These are phyloP conservation scores for Magallana angulata DNA, from an alignment of 1,140 invertebrate genomes.

Conservation along the genomic window DNA sequence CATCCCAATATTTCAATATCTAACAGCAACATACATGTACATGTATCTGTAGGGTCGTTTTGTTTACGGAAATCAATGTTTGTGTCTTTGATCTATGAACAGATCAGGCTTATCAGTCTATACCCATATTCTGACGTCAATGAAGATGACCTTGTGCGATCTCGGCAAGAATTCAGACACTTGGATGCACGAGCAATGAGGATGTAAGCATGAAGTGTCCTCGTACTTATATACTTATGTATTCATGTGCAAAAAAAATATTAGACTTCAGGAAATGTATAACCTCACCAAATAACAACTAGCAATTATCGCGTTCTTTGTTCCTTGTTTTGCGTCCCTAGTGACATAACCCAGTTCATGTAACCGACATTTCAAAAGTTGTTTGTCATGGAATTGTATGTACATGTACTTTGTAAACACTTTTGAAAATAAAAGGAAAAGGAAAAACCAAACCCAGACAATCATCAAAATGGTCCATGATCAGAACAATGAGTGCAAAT, in stretches of 20 bases:
- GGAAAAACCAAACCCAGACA: too few relatives aligned
- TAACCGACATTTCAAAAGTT: too few relatives aligned
- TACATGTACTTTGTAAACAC: too few relatives aligned
- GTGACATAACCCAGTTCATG: neutral
- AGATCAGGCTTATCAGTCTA: neutral
- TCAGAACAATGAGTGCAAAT: too few relatives aligned
- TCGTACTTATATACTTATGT: neutral
- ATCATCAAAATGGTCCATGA: too few relatives aligned
- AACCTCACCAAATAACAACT: neutral
- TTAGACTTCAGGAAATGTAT: neutral
- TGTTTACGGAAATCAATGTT: conserved; percentile 12
- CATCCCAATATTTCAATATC: neutral
- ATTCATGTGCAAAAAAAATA: neutral
- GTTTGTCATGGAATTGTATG: too few relatives aligned
- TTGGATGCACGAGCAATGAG: neutral
- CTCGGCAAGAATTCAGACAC: neutral
- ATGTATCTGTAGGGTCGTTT: too few relatives aligned
- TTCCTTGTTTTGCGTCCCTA: neutral
- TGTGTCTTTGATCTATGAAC: too few relatives aligned
- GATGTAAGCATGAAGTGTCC: neutral
- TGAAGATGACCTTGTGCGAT: neutral
- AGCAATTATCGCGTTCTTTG: too few relatives aligned
- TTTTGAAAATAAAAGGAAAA: too few relatives aligned
- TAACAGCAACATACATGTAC: neutral
- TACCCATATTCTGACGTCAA: neutral